phyloP scores from a whole-genome alignment of 2,113 vertebrate species.

The Noctilio leporinus region DNA sequence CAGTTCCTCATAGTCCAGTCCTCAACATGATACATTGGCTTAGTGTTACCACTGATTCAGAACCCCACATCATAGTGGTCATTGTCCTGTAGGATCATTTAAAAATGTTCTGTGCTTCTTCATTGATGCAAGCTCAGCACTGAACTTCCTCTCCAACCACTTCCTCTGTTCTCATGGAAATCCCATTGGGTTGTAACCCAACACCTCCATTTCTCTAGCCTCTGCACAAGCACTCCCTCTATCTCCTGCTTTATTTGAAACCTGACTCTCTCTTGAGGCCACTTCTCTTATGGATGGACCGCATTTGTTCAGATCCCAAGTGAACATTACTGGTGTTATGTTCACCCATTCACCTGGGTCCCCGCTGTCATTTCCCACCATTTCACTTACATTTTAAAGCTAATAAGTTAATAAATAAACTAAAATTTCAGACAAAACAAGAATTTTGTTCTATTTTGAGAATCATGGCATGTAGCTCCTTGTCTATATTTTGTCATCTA shows the following conservation, averaged over 20 bases:
- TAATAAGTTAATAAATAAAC: background rate
- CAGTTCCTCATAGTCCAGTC: background rate
- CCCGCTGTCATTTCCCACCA: background rate
- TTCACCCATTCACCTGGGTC: background rate
- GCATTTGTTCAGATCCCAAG: slow-evolving; percentile 16
- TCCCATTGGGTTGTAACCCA: background rate
- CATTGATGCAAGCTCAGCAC: background rate
- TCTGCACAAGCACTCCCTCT: background rate
- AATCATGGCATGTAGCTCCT: background rate
- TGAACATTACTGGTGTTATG: background rate
- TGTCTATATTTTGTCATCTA: background rate
- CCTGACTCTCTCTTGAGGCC: background rate
- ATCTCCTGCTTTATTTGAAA: background rate
- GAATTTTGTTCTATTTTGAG: background rate
- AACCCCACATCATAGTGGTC: background rate
- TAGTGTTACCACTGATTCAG: background rate
- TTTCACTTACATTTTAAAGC: background rate
- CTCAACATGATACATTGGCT: background rate
- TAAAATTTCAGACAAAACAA: background rate
- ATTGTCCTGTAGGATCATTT: background rate
- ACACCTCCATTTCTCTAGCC: background rate
- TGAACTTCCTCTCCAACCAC: background rate
- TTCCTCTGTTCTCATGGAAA: background rate
- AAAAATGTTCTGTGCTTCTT: background rate
- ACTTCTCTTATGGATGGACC: background rate